phyloP scores from a whole-genome alignment of 2,888 invertebrate genomes.

The Melanophora roralis region DNA sequence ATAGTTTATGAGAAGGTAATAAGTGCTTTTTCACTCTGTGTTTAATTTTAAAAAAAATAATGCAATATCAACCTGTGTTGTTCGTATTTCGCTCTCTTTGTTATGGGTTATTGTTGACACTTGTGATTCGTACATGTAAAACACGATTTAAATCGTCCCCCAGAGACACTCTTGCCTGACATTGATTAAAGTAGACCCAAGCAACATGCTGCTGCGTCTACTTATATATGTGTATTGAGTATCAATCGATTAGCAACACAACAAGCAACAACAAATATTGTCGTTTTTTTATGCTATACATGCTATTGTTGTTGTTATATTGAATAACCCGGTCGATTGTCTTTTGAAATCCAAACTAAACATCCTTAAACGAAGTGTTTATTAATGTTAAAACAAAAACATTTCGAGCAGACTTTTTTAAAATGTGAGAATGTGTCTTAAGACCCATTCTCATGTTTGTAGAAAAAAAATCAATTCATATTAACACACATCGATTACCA shows the following conservation, averaged over 20 bases:
- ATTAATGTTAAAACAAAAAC: conserved; percentile 40
- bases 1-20: too few relatives aligned
- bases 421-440: conserved; percentile 57
- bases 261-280: conserved; percentile 30
- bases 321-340: conserved; percentile 27
- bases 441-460: conserved; percentile 59
- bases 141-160: too few relatives aligned
- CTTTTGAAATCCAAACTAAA: conserved; percentile 14
- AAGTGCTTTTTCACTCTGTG: too few relatives aligned
- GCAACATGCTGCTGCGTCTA: conserved; percentile 9
- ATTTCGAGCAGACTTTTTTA: conserved; percentile 44
- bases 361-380: conserved; percentile 57
- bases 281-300: conserved; percentile 2
- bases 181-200: conserved; percentile 22
- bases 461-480: not conserved
- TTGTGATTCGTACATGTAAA: too few relatives aligned
- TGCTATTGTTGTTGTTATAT: not conserved
- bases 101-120: too few relatives aligned
- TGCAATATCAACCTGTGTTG: too few relatives aligned
- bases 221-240: conserved; percentile 18
- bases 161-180: too few relatives aligned
- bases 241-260: conserved; percentile 58
- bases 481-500: conserved; percentile 49
- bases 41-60: too few relatives aligned
- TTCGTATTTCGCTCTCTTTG: too few relatives aligned